A percentile compares a stretch with the other conserved stretches of the same genome.
Conservation (phyloP, 2,888 invertebrate species). For the Harpalus rufipes region DNA sequence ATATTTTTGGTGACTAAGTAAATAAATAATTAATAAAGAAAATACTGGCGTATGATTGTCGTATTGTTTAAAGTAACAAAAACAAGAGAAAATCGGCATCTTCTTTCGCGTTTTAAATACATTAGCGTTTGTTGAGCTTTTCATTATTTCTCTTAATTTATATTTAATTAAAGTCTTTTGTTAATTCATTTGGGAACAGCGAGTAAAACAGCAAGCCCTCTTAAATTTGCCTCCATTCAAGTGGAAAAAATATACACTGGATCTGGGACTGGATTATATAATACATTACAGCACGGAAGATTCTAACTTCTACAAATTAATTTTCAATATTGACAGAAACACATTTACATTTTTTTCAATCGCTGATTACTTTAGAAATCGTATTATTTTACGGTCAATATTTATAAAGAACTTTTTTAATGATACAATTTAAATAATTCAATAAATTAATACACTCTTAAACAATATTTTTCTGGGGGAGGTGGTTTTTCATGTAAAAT, state of each 20-base stretch:
- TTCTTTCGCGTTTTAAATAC: conserved; percentile 25
- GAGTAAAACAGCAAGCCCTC: neutral
- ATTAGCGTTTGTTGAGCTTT: conserved; percentile 14
- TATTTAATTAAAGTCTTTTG: conserved; percentile 55
- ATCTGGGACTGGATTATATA: neutral
- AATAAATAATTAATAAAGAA: neutral
- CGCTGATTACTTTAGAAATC: neutral
- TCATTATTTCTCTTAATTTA: conserved; percentile 48
- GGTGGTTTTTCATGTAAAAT: no score
- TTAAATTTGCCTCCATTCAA: conserved; percentile 6
- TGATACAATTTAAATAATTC: neutral
- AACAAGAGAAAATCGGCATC: neutral
- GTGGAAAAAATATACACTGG: neutral
- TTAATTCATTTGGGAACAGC: conserved; percentile 31
- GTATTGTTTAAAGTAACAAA: conserved; percentile 3
- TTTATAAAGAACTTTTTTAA: neutral
- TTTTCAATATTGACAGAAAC: neutral
- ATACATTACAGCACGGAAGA: neutral
- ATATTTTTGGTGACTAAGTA: neutral
- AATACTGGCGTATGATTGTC: neutral
- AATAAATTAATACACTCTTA: no score
- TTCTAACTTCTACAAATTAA: neutral
- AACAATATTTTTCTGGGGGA: no score
- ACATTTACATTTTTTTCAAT: neutral
- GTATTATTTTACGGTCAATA: neutral